Conservation (phyloP, 2,888 invertebrate species). For the Aleiodes leptofemur region DNA sequence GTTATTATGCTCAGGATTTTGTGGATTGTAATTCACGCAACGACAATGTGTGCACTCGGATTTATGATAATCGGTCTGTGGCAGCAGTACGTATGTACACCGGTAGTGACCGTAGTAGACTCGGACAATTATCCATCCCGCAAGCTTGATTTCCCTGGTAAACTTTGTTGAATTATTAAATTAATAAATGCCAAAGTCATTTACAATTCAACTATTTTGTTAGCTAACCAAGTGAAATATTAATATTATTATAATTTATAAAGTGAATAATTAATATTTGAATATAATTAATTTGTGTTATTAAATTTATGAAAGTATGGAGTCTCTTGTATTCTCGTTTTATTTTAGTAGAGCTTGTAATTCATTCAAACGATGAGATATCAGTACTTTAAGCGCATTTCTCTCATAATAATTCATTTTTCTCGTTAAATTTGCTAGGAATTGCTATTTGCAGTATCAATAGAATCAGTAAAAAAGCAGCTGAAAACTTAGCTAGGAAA, state of each 20-base stretch:
- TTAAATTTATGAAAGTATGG: too few species aligned
- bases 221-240: neutral
- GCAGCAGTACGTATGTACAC: conserved; percentile 47
- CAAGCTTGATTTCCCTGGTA: conserved; percentile 59
- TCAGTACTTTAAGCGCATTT: too few species aligned
- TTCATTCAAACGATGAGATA: neutral
- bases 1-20: conserved; percentile 52
- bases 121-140: conserved; percentile 53
- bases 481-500: conserved; percentile 46
- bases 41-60: conserved; percentile 43
- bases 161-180: conserved; percentile 30
- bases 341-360: neutral
- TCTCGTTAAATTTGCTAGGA: conserved; percentile 30
- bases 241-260: neutral
- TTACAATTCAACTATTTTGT: too few species aligned
- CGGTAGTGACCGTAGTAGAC: conserved; percentile 52
- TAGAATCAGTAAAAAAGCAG: conserved; percentile 54
- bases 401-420: neutral
- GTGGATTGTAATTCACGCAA: conserved; percentile 56
- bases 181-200: conserved; percentile 2
- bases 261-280: neutral
- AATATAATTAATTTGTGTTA: neutral
- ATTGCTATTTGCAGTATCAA: conserved; percentile 56
- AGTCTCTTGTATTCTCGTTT: neutral
- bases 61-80: conserved; percentile 45